Base-by-base conservation (phyloP, 23 tunicate genomes). In the Botrylloides violaceus region DNA sequence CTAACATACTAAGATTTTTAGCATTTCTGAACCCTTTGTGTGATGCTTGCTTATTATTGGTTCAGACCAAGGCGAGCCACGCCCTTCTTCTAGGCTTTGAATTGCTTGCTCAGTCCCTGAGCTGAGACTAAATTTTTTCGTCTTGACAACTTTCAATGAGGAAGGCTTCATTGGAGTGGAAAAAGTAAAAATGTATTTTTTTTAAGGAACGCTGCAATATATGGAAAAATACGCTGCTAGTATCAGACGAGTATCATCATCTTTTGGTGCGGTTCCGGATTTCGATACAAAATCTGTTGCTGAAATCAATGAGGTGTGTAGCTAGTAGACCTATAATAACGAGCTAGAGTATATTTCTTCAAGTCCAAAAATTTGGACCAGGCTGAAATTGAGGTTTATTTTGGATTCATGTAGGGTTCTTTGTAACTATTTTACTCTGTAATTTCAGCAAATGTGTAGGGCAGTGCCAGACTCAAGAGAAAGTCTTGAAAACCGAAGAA, bases 151-250 rank as follows among this genome's bases (percentile, higher is more conserved):
- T n/a, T n/a, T n/a, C n/a, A n/a, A n/a, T n/a, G n/a, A n/a, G n/a
- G n/a, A n/a, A n/a, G n/a, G n/a, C n/a, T n/a, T n/a, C n/a, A n/a
- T n/a, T n/a, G n/a, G n/a, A n/a, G n/a, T n/a, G n/a, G n/a, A n/a
- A n/a, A n/a, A 43, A 66, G 24, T 33, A 29, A 6, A 6, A 21
- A 57, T 33, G 29, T 71, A 4, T 66, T 47, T 59, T 57, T 75
- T 33, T 49, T 49, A 18, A 80, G 95, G 95, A 3, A 77, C 90
- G 2, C 34, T 61, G 0, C 73, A 82, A 36, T 94, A 94, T 79
- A 94, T 94, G 99, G 77, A 86, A 38, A 81, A 78, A 72, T 94
- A 86, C 64, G 78, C 84, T 47, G 65, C 57, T 19, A 66, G 96
- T 7, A 92, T 92, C 24, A 71, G 36, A 22, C 63, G 98, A 31